These are phyloP conservation scores for Rhorus exstirpatorius DNA, from an alignment of 2,888 invertebrate genomes.

Conservation along the genomic window DNA sequence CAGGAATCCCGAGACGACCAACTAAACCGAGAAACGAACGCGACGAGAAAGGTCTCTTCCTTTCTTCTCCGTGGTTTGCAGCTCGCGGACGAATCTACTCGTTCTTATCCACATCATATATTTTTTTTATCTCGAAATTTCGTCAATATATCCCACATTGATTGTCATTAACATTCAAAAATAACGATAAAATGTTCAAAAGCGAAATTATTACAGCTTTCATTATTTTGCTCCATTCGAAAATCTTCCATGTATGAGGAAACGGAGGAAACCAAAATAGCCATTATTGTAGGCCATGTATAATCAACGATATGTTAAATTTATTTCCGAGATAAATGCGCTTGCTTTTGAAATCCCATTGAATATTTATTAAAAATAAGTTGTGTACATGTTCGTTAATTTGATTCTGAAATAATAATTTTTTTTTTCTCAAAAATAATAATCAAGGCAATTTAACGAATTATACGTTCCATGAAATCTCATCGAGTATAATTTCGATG, in stretches of 20 bases:
- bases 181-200: neutral
- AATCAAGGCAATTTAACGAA: neutral
- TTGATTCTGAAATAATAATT: neutral
- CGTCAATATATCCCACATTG: neutral
- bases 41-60: slow-evolving; percentile 45
- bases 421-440: slow-evolving; percentile 2
- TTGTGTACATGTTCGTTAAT: too few species aligned
- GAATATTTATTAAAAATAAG: too few species aligned
- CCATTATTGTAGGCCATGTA: too few species aligned
- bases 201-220: too few species aligned
- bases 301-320: too few species aligned
- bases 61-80: slow-evolving; percentile 25
- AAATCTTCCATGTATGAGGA: too few species aligned
- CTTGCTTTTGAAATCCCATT: too few species aligned
- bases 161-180: neutral
- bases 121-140: slow-evolving; percentile 19
- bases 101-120: slow-evolving; percentile 39
- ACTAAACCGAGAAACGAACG: slow-evolving; percentile 42
- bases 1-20: slow-evolving; percentile 70
- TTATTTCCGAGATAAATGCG: too few species aligned
- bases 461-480: neutral
- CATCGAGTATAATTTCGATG: slow-evolving; percentile 41
- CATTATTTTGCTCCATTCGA: too few species aligned
- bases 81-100: slow-evolving; percentile 53
- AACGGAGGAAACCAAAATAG: too few species aligned